phyloP scores from a whole-genome alignment of 2,888 invertebrate species.

The Temnothorax unifasciatus region DNA sequence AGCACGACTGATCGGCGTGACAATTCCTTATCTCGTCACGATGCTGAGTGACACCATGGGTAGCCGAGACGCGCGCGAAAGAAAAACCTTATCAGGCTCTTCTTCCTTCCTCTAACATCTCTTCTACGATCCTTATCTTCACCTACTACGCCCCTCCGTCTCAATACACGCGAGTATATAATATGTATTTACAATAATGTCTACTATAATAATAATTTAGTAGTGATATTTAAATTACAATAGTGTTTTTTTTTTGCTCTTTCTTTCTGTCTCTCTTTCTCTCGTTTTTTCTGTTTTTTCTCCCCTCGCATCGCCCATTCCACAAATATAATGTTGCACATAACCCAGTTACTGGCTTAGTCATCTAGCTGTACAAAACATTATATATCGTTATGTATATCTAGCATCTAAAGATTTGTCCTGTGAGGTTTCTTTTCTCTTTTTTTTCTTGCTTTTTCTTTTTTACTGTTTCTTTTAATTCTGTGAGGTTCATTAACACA shows the following conservation, averaged over 20 bases:
- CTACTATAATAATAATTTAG: constrained; percentile 79
- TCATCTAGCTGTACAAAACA: constrained; percentile 86
- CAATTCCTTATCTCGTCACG: neutral
- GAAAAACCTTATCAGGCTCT: neutral
- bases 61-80: neutral
- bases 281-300: constrained; percentile 45
- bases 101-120: neutral
- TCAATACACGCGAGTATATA: constrained; percentile 77
- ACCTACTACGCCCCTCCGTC: constrained; percentile 51
- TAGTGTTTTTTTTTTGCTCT: constrained; percentile 75
- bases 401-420: constrained; percentile 85
- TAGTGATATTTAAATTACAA: constrained; percentile 84
- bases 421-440: constrained; percentile 76
- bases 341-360: constrained; percentile 86
- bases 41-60: neutral
- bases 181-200: constrained; percentile 84
- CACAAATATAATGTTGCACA: constrained; percentile 85
- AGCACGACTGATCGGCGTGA: constrained; percentile 25
- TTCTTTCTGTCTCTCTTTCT: constrained; percentile 58
- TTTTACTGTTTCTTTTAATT: constrained; percentile 23
- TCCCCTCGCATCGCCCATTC: constrained; percentile 43
- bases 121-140: neutral
- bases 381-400: constrained; percentile 81
- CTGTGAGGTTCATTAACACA: constrained; percentile 49
- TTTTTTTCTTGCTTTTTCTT: constrained; percentile 48